phyloP scores from a whole-genome alignment of 2,113 vertebrate genomes.

The Aptenodytes patagonicus region DNA sequence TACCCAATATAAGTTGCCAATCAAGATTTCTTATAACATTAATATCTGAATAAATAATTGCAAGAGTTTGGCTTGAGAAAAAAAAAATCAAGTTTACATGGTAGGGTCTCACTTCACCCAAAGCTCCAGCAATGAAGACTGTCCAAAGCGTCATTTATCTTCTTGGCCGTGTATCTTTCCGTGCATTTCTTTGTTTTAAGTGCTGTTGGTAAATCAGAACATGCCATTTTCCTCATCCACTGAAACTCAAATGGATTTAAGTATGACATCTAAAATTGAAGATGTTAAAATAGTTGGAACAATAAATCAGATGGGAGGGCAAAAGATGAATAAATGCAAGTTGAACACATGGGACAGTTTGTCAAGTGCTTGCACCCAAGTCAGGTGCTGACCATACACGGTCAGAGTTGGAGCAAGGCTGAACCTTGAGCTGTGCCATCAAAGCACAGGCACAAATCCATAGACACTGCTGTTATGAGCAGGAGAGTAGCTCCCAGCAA shows the following conservation, averaged over 20 bases:
- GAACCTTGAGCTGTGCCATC: not conserved
- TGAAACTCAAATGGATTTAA: not conserved
- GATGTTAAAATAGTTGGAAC: too few relatives aligned
- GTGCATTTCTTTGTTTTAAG: too few relatives aligned
- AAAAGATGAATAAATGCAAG: not conserved
- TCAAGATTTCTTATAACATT: not conserved
- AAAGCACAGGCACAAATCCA: not conserved
- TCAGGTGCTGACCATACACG: accelerated
- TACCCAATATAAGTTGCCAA: not conserved
- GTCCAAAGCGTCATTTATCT: not conserved
- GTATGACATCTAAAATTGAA: not conserved
- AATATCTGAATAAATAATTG: not conserved
- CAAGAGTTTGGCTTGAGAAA: not conserved
- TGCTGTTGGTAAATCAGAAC: too few relatives aligned
- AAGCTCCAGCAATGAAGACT: not conserved
- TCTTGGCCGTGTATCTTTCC: not conserved
- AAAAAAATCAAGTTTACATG: not conserved
- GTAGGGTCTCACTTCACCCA: not conserved
- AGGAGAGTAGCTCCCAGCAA: not conserved
- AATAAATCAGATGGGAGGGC: not conserved
- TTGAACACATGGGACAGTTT: not conserved
- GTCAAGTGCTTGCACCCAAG: not conserved
- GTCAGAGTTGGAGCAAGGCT: not conserved
- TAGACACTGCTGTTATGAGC: accelerated
- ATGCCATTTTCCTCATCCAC: not conserved